Percentiles rank a stretch among this genome's conserved stretches.
Conservation (phyloP, 2,797 vertebrate genomes). For the Poecilia velifera region DNA sequence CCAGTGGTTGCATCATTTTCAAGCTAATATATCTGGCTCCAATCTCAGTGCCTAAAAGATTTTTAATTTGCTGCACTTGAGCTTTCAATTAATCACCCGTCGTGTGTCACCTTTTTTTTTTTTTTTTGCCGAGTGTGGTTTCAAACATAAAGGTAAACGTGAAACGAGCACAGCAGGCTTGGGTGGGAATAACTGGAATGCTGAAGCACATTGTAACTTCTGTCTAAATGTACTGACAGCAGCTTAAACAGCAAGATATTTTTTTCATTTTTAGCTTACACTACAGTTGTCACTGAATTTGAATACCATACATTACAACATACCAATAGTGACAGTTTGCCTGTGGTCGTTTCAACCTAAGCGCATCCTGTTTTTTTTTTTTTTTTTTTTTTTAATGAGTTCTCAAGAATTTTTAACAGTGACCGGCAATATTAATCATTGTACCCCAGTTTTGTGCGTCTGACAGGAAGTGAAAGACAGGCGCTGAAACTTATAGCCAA, state of each 20-base stretch:
- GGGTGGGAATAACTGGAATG: not conserved
- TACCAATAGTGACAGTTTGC: not conserved
- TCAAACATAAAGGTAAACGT: constrained; percentile 10
- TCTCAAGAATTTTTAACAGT: not conserved
- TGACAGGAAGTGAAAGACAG: not conserved
- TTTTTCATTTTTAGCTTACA: not conserved
- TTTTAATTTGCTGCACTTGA: constrained; percentile 38
- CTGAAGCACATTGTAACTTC: not conserved
- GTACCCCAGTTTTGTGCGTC: not conserved
- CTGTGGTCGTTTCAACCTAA: not conserved
- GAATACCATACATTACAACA: not conserved
- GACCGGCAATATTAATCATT: not conserved
- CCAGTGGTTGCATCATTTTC: not conserved
- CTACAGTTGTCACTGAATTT: not conserved
- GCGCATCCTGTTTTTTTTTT: not conserved
- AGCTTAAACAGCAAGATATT: not conserved
- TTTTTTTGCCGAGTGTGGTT: not conserved
- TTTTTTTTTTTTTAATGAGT: not conserved
- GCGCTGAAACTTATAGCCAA: not conserved
- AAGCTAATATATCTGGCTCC: constrained; percentile 9
- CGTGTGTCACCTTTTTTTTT: not conserved
- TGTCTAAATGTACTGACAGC: not conserved
- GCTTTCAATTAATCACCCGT: constrained; percentile 31
- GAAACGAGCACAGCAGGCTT: not conserved
- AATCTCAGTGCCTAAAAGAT: constrained; percentile 7